phyloP scores from a whole-genome alignment of 2,888 invertebrate species.

The Pterostichus niger region DNA sequence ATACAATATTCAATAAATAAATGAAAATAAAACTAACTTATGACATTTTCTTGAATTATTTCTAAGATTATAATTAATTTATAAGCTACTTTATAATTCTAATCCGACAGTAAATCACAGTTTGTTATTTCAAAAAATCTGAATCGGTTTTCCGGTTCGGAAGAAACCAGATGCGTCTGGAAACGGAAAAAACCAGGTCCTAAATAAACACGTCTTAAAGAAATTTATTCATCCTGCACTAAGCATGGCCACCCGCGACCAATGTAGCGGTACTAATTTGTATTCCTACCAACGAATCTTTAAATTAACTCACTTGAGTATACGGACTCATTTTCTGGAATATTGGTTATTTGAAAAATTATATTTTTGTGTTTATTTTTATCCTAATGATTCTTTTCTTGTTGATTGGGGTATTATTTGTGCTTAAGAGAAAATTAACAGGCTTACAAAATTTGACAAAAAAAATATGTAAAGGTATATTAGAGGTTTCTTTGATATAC shows the following conservation, averaged over 20 bases:
- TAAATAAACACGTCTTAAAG: conserved; percentile 49
- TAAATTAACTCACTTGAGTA: conserved; percentile 22
- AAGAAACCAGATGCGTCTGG: conserved; percentile 20
- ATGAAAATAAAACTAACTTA: too few relatives aligned
- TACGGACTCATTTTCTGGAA: too few relatives aligned
- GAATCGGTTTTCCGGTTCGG: not conserved
- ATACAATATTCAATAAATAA: too few relatives aligned
- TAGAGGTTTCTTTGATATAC: not conserved
- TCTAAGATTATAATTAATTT: not conserved
- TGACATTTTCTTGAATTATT: too few relatives aligned
- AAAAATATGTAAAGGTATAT: not conserved
- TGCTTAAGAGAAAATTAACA: not conserved
- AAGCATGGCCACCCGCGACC: conserved; percentile 23
- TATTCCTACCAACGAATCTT: conserved; percentile 17
- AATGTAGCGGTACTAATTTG: conserved; percentile 35
- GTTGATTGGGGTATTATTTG: conserved; percentile 25
- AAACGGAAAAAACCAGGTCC: conserved; percentile 23
- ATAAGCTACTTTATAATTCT: conserved; percentile 20
- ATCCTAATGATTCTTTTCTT: not conserved
- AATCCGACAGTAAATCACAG: conserved; percentile 40
- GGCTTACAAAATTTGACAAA: not conserved
- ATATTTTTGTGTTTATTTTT: conserved; percentile 2
- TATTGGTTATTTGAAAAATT: not conserved
- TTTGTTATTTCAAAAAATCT: conserved; percentile 44
- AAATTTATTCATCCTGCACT: conserved; percentile 34